phyloP scores from a whole-genome alignment of 2,888 invertebrate genomes.

The Mantis religiosa region DNA sequence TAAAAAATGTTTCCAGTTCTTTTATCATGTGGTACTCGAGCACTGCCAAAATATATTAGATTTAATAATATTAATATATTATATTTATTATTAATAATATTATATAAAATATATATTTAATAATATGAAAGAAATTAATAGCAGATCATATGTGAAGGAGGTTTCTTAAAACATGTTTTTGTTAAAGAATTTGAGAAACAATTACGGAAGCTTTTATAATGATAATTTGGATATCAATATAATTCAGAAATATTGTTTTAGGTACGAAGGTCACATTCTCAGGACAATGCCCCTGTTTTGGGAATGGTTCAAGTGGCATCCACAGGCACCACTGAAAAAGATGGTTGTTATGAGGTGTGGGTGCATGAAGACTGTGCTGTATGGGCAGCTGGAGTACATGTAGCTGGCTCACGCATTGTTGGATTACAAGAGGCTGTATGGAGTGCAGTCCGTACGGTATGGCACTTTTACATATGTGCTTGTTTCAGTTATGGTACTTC shows the following conservation, averaged over 20 bases:
- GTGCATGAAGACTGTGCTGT: constrained; percentile 85
- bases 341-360: constrained; percentile 68
- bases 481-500: no score
- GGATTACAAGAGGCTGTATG: constrained; percentile 64
- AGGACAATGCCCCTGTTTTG: constrained; percentile 33
- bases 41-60: no score
- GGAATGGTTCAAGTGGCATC: constrained; percentile 37
- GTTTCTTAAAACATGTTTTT: neutral
- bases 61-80: no score
- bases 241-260: constrained; percentile 10
- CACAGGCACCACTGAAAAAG: neutral
- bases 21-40: no score
- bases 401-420: constrained; percentile 67
- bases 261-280: constrained; percentile 27
- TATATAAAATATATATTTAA: no score
- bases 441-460: constrained; percentile 40
- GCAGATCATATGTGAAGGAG: no score
- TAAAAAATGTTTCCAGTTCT: no score
- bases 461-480: neutral
- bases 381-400: constrained; percentile 82
- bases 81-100: no score
- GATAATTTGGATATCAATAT: neutral
- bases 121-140: no score
- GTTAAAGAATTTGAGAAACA: no score
- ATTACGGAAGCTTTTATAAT: neutral